phyloP scores from a whole-genome alignment of 2,888 invertebrate species.

The Rhogogaster chlorosoma region DNA sequence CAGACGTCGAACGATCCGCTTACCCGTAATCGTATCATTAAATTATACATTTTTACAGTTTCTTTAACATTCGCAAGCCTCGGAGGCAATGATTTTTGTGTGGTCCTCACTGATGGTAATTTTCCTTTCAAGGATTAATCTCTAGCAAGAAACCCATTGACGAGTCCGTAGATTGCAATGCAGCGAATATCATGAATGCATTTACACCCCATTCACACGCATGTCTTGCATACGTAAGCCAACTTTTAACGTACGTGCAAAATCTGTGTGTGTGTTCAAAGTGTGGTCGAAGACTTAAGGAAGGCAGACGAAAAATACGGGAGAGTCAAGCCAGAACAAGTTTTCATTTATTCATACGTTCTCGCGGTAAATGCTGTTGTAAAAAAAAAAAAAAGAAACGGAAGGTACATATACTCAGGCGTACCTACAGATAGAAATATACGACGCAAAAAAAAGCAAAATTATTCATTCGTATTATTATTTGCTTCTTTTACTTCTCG shows the following conservation, averaged over 20 bases:
- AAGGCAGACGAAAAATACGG: constrained; percentile 26
- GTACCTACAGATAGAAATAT: not conserved
- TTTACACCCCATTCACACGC: constrained; percentile 48
- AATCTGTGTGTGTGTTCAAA: not conserved
- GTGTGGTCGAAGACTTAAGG: constrained; percentile 30
- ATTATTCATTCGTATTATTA: constrained; percentile 22
- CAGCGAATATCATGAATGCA: constrained; percentile 45
- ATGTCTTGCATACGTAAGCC: not conserved
- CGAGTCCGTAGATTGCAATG: constrained; percentile 15
- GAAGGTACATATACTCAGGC: not conserved
- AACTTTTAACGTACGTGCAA: not conserved
- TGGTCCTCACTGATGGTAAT: constrained; percentile 28
- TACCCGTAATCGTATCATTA: constrained; percentile 31
- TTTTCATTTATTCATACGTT: constrained; percentile 36
- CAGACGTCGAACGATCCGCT: constrained; percentile 30
- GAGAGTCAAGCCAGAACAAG: constrained; percentile 34
- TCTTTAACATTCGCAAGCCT: not conserved
- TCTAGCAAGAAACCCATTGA: constrained; percentile 33
- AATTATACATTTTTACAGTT: constrained; percentile 27
- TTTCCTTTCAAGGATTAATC: constrained; percentile 28
- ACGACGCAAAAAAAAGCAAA: not conserved
- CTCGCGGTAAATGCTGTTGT: constrained; percentile 13
- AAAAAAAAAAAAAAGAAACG: not conserved
- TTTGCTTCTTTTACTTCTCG: not conserved
- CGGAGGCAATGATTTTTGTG: constrained; percentile 15